A percentile compares a stretch with the other conserved stretches of the same genome.
These are phyloP conservation scores for Trichonephila inaurata DNA, from an alignment of 1,140 invertebrate genomes.

Conservation along the genomic window DNA sequence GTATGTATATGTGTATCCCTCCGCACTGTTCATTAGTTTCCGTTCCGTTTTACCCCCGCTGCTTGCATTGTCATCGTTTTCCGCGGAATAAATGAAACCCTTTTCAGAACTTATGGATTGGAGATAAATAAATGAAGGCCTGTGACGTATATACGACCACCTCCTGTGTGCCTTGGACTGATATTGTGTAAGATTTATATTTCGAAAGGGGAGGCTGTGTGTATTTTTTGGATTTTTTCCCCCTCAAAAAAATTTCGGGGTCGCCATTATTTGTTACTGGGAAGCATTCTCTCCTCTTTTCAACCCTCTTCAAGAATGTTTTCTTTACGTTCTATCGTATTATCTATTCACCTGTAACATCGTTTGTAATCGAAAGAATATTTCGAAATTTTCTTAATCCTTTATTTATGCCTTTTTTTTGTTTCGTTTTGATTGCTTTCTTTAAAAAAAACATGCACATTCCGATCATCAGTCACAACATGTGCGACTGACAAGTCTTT, in stretches of 20 bases:
- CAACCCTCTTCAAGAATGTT: not conserved
- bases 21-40: constrained; percentile 70
- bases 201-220: not conserved
- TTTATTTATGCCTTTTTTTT: constrained; percentile 58
- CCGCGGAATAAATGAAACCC: constrained; percentile 71
- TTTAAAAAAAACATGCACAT: constrained; percentile 26
- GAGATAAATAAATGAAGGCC: constrained; percentile 66
- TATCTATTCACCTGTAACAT: constrained; percentile 63
- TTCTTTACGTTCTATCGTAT: constrained; percentile 18
- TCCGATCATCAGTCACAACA: constrained; percentile 46
- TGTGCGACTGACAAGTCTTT: constrained; percentile 56
- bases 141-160: constrained; percentile 59
- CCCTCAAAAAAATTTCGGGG: not conserved
- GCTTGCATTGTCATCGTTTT: constrained; percentile 69
- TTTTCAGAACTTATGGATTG: constrained; percentile 67
- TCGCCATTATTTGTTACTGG: constrained; percentile 43
- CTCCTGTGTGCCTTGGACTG: constrained; percentile 22
- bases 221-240: constrained; percentile 1
- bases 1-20: not conserved
- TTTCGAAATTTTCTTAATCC: constrained; percentile 27
- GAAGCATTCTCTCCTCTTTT: not conserved
- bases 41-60: constrained; percentile 53
- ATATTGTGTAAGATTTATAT: constrained; percentile 73
- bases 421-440: constrained; percentile 63
- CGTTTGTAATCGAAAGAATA: constrained; percentile 40